Percentiles rank a stretch among this genome's conserved stretches.
phyloP scores from a whole-genome alignment of 2,113 vertebrate genomes.

The Psittacara wagleri region DNA sequence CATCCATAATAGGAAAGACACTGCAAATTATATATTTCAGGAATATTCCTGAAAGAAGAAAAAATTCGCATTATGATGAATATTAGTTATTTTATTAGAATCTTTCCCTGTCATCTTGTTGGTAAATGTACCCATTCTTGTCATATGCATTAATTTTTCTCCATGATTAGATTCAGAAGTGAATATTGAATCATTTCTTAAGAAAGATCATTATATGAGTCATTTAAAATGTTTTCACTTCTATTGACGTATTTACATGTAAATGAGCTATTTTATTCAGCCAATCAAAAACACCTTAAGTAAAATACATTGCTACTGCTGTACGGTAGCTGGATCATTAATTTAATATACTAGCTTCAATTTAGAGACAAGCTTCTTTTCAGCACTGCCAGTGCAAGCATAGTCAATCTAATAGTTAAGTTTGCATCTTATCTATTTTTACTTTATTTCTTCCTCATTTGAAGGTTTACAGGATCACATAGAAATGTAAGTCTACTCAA shows the following conservation, averaged over 20 bases:
- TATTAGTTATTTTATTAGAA: neutral
- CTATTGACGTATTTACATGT: conserved; percentile 18
- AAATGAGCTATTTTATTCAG: conserved; percentile 25
- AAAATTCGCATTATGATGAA: neutral
- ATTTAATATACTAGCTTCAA: neutral
- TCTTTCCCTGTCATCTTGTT: neutral
- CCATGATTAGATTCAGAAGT: neutral
- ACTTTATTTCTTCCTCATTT: neutral
- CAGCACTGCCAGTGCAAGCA: neutral
- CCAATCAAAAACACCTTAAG: neutral
- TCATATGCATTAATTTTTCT: neutral
- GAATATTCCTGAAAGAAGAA: neutral
- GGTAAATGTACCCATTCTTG: conserved; percentile 5
- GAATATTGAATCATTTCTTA: neutral
- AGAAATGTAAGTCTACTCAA: neutral
- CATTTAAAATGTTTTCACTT: neutral
- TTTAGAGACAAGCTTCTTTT: neutral
- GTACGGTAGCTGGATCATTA: neutral
- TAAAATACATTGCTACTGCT: neutral
- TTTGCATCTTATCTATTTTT: neutral
- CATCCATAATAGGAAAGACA: neutral
- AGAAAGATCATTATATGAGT: neutral
- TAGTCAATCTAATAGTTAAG: neutral
- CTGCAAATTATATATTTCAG: neutral
- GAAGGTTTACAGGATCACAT: neutral